These are phyloP conservation scores for Daubentonia madagascariensis DNA, from an alignment of 2,113 vertebrate species.

Conservation along the genomic window DNA sequence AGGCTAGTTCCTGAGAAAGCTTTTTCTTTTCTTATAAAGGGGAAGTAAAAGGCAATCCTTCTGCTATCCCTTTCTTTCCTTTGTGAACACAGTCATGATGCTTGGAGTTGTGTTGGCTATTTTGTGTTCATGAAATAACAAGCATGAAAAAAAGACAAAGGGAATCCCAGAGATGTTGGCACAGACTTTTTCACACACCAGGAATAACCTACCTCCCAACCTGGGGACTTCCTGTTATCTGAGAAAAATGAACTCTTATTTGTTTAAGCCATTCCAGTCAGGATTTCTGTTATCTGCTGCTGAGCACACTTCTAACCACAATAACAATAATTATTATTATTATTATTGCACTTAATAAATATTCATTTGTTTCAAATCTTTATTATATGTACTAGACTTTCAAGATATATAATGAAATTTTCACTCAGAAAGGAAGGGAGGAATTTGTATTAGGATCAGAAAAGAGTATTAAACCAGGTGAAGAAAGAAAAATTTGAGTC, in stretches of 20 bases:
- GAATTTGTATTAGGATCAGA: not conserved
- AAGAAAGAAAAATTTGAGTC: slow-evolving; percentile 6
- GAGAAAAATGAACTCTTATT: not conserved
- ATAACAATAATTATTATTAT: not conserved
- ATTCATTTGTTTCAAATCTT: slow-evolving; percentile 3
- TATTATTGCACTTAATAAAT: slow-evolving; percentile 45
- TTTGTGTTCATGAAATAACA: slow-evolving; percentile 11
- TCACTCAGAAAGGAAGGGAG: not conserved
- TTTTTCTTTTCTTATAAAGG: slow-evolving; percentile 11
- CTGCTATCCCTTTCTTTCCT: not conserved
- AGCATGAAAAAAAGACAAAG: not conserved
- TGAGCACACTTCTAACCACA: not conserved
- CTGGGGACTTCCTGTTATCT: not conserved
- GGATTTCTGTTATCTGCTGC: slow-evolving; percentile 15
- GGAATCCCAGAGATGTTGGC: not conserved
- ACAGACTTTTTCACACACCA: not conserved
- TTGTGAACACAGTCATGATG: not conserved
- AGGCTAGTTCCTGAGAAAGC: not conserved
- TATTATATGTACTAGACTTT: not conserved
- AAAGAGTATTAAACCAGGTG: slow-evolving; percentile 11
- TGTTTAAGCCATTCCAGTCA: not conserved
- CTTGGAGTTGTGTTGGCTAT: not conserved
- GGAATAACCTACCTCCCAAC: not conserved
- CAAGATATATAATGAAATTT: not conserved
- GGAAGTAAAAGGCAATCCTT: not conserved